Percentiles rank a stretch among this genome's conserved stretches.
Conservation (phyloP, 1,140 invertebrate genomes). For the Phenacoccus solenopsis region DNA sequence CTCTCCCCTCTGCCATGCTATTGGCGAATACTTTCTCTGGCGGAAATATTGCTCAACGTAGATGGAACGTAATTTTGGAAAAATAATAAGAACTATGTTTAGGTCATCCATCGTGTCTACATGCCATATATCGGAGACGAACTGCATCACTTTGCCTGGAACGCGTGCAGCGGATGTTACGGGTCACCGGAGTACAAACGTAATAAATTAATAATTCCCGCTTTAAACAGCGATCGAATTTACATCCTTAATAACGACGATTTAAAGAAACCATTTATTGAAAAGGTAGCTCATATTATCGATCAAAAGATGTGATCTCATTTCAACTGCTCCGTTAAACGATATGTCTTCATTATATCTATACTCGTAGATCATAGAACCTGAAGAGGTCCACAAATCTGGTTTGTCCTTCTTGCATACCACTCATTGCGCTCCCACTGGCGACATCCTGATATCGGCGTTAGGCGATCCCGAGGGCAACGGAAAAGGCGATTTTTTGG, state of each 20-base stretch:
- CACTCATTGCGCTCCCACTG: conserved; percentile 77
- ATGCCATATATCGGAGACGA: conserved; percentile 74
- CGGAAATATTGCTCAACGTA: too few relatives aligned
- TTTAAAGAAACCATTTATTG: conserved; percentile 41
- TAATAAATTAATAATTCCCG: conserved; percentile 69
- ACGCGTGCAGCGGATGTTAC: conserved; percentile 84
- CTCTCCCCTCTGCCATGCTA: too few relatives aligned
- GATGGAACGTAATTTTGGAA: too few relatives aligned
- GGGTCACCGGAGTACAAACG: conserved; percentile 47
- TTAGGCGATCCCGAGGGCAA: conserved; percentile 74
- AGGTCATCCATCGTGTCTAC: conserved; percentile 78
- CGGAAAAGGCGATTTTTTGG: conserved; percentile 73
- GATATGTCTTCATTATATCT: neutral
- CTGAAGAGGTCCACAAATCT: conserved; percentile 54
- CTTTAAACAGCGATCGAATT: conserved; percentile 66
- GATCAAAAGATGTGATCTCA: too few relatives aligned
- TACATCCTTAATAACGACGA: conserved; percentile 74
- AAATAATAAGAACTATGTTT: too few relatives aligned
- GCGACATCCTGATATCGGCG: conserved; percentile 88
- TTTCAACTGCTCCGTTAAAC: too few relatives aligned
- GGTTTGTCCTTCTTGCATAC: conserved; percentile 81
- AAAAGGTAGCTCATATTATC: neutral
- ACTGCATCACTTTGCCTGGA: conserved; percentile 92
- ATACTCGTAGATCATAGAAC: conserved; percentile 46
- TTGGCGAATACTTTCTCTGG: too few relatives aligned